Evolutionary conservation across 2,888 invertebrate genomes (phyloP), one percentile per base, ranked within the genome.

Genomic region (Scaptomyza reducta): DNA sequence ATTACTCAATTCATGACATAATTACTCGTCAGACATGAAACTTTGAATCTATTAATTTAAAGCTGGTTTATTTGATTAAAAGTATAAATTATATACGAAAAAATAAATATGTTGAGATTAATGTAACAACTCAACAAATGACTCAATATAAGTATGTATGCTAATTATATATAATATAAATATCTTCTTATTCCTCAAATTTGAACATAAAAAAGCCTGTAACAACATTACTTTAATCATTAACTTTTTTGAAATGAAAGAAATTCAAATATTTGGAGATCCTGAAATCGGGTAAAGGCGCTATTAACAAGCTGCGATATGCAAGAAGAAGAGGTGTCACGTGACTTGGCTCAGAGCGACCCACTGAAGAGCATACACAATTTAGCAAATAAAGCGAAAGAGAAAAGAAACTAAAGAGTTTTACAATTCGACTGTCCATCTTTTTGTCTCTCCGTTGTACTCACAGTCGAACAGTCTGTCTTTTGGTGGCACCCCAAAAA

Each of bases 211-310:
- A 3, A 22, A 5, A 27, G 16, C 18, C 29, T 11, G 49, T 67
- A 35, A 18, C 61, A n/a, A 57, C 18, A 46, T 70, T 46, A 44
- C 53, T 40, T n/a, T 18, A 13, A 18, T 7, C n/a, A 33, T 49
- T 11, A 13, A 14, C 38, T 18, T 18, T 41, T 46, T 45, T 14
- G 27, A 33, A 58, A 33, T 42, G 27, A 38, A 40, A 62, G 33
- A 75, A 54, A 62, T 78, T 62, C 62, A 66, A 74, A 70, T 66
- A 56, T 74, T 45, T 53, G 11, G 16, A 58, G 29, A 62, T 59
- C 29, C 47, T 50, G 46, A 63, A 46, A 53, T 53, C 67, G 42
- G 16, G 66, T 29, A 55, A 29, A 45, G 35, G n/a, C 9, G 53
- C 53, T 55, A 46, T 57, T 22, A 51, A 57, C 49, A 53, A 63